Conservation (phyloP, 2,797 vertebrate genomes). For the Falco cherrug region DNA sequence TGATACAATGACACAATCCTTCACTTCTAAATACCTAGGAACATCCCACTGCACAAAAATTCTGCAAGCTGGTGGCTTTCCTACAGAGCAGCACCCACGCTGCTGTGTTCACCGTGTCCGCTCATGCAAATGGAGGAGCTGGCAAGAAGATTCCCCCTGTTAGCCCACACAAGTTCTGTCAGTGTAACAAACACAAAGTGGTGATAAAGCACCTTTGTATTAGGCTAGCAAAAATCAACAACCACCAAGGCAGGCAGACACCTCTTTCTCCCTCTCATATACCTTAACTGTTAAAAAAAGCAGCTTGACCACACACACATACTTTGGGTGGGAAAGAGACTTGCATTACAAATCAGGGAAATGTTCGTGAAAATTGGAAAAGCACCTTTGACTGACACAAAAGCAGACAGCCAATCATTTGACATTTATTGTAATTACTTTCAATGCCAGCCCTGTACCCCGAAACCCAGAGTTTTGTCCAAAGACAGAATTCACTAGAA, state of each 20-base stretch:
- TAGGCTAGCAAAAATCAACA: neutral
- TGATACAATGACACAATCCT: neutral
- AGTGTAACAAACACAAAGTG: neutral
- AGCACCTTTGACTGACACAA: neutral
- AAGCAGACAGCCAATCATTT: neutral
- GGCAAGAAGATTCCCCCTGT: neutral
- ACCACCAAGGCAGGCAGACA: neutral
- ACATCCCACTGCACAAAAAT: neutral
- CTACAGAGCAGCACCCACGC: neutral
- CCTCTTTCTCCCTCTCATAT: neutral
- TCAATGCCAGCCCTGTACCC: neutral
- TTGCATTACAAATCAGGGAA: neutral
- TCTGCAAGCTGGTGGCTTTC: neutral
- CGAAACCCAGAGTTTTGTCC: neutral
- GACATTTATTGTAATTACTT: neutral
- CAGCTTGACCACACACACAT: neutral
- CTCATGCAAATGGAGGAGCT: neutral
- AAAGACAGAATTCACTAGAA: neutral
- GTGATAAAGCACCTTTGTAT: neutral
- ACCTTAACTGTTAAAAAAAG: neutral
- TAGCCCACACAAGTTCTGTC: neutral
- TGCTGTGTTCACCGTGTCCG: neutral
- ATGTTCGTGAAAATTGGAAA: neutral
- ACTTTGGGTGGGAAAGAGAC: neutral
- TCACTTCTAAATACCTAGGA: neutral